Evolutionary conservation across 2,113 vertebrate genomes (phyloP).

Genomic region (Cyrtonyx montezumae): DNA sequence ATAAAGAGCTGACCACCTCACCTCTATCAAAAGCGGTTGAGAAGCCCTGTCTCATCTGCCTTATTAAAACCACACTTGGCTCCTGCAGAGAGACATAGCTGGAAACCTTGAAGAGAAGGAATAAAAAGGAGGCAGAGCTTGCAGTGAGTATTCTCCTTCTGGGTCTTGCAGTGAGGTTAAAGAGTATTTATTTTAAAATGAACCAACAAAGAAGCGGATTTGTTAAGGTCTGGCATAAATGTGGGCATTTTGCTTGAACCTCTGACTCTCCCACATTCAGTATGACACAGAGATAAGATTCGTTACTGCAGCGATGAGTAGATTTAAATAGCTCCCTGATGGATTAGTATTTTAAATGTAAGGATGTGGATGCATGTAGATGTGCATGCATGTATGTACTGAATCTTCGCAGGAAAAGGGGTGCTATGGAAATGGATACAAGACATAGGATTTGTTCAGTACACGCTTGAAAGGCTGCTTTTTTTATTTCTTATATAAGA

Average conservation of each 20-base stretch:
- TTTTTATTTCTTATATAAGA: slow-evolving; percentile 43
- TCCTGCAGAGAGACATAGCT: slow-evolving; percentile 41
- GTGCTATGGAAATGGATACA: neutral
- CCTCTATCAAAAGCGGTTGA: slow-evolving; percentile 63
- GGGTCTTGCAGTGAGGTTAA: slow-evolving; percentile 44
- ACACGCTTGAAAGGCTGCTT: slow-evolving; percentile 38
- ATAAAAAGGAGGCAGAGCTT: slow-evolving; percentile 54
- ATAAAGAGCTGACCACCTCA: slow-evolving; percentile 65
- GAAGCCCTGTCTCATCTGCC: slow-evolving; percentile 56
- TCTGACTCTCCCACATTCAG: slow-evolving; percentile 24
- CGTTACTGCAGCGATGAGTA: slow-evolving; percentile 14
- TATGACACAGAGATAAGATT: neutral
- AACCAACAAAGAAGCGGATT: neutral
- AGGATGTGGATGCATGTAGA: neutral
- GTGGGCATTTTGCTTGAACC: slow-evolving; percentile 48
- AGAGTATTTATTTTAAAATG: slow-evolving; percentile 28
- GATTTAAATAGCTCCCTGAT: slow-evolving; percentile 25
- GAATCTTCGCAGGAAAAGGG: slow-evolving; percentile 36
- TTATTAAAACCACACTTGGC: slow-evolving; percentile 55
- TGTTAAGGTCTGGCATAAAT: neutral
- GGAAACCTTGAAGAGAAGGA: slow-evolving; percentile 43
- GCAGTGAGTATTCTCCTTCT: slow-evolving; percentile 37
- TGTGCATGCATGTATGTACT: neutral
- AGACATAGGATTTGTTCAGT: slow-evolving; percentile 52
- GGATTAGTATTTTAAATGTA: slow-evolving; percentile 40